Percentiles rank a stretch among this genome's conserved stretches.
phyloP scores from a whole-genome alignment of 2,888 invertebrate genomes.

The Sialis fuliginosa region DNA sequence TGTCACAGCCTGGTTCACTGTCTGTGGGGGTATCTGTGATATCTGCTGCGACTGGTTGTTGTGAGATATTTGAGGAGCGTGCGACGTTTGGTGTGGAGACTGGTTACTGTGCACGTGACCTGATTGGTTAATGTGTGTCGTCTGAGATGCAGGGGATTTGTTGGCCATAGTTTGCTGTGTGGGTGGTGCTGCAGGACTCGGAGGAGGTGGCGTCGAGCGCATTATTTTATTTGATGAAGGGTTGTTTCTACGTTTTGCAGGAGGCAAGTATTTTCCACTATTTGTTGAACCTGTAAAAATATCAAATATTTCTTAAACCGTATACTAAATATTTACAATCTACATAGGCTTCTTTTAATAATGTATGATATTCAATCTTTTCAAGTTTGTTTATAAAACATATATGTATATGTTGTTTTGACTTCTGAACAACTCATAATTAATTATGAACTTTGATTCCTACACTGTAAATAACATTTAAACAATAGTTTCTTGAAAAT shows the following conservation, averaged over 20 bases:
- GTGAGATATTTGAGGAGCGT: background rate
- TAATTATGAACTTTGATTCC: too few relatives aligned
- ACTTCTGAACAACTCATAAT: too few relatives aligned
- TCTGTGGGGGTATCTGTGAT: slow-evolving; percentile 6
- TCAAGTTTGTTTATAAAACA: too few relatives aligned
- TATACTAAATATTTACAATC: background rate
- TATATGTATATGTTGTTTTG: too few relatives aligned
- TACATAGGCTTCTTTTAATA: too few relatives aligned
- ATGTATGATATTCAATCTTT: too few relatives aligned
- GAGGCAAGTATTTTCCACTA: slow-evolving; percentile 55
- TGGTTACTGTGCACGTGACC: background rate
- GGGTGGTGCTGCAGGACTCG: slow-evolving; percentile 19
- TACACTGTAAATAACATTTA: too few relatives aligned
- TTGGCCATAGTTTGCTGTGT: slow-evolving; percentile 16
- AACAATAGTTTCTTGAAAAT: too few relatives aligned
- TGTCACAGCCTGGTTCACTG: slow-evolving; percentile 12
- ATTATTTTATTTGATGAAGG: slow-evolving; percentile 44
- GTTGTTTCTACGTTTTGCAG: slow-evolving; percentile 54
- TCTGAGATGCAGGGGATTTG: slow-evolving; percentile 4
- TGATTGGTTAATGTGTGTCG: slow-evolving; percentile 11
- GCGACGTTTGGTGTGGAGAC: background rate
- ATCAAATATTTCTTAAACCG: background rate
- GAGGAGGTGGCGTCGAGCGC: slow-evolving; percentile 39
- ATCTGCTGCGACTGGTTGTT: slow-evolving; percentile 8
- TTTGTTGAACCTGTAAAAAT: slow-evolving; percentile 9